Base-by-base conservation (phyloP, 1,140 invertebrate species). In the Microplitis mediator region DNA sequence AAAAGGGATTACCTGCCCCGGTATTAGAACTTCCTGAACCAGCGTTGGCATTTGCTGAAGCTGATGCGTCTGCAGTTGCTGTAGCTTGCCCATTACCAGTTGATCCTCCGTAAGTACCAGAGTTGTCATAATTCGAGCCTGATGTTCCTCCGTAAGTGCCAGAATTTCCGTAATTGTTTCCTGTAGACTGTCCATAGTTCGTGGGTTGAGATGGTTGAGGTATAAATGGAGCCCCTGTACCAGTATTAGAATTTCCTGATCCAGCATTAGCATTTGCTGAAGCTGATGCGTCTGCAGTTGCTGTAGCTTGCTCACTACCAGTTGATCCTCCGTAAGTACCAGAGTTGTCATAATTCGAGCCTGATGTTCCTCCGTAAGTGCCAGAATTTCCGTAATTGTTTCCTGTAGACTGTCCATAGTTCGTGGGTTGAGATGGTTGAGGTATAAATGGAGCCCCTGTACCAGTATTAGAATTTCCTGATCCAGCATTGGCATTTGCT, bases 31-130 rank as follows among this genome's bases (percentile, higher is more conserved):
- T 23, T 45, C 52, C 52, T 36, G n/a, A 13, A 3, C 32, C 32
- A 14, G 61, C 61, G n/a, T 35, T 45, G n/a, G 61, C 31, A n/a
- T n/a, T n/a, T 39, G 5, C 36, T 39, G 36, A 39, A 35, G 6
- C n/a, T n/a, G n/a, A n/a, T n/a, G 74, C 72, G 63, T 74, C 72
- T 16, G 74, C 72, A 35, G 52, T 58, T 3, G 73, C 32, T 45
- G 32, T 4, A 9, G 16, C 31, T 45, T 54, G n/a, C 14, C n/a
- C n/a, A 1, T 0, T 36, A 23, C 23, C 73, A 4, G 39, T 13
- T 23, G 23, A 23, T 23, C 23, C 23, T 16, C 8, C 36, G 32
- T 35, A 56, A 14, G 11, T 14, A 32, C 66, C 66, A n/a, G 54
- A 32, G 14, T 32, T 36, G n/a, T 35, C 56, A 9, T 36, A 3